Conservation (phyloP, 2,113 vertebrate genomes). For the Pseudopodoces humilis region DNA sequence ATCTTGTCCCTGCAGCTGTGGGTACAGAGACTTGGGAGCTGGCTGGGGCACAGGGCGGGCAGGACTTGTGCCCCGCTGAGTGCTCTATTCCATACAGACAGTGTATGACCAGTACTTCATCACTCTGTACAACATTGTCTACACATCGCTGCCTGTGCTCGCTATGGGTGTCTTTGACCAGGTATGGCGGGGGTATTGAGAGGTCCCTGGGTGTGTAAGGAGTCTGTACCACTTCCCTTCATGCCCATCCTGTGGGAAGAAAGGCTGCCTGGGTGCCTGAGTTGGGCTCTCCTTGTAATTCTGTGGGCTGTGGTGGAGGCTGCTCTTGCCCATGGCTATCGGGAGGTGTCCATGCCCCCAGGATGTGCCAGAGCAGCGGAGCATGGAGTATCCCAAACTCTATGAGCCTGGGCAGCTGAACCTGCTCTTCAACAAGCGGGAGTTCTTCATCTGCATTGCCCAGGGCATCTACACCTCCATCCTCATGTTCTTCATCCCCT, state of each 20-base stretch:
- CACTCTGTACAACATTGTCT: slow-evolving; percentile 95
- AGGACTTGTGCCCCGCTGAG: background rate
- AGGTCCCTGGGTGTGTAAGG: background rate
- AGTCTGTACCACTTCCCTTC: background rate
- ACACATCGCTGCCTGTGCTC: slow-evolving; percentile 93
- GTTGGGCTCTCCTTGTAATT: background rate
- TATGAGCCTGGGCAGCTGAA: slow-evolving; percentile 95
- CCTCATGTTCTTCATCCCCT: slow-evolving; percentile 93
- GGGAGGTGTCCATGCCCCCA: slow-evolving; percentile 17
- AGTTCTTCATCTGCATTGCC: slow-evolving; percentile 96
- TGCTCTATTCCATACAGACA: slow-evolving; percentile 71
- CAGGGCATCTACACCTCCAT: slow-evolving; percentile 95
- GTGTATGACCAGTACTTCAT: slow-evolving; percentile 98
- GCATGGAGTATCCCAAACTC: slow-evolving; percentile 92
- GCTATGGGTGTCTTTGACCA: slow-evolving; percentile 97
- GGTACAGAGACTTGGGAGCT: background rate
- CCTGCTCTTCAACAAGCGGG: slow-evolving; percentile 95
- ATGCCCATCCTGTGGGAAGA: background rate
- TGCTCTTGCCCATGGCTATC: background rate
- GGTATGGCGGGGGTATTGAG: slow-evolving; percentile 55
- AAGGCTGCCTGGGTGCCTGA: background rate
- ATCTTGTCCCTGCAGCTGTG: background rate
- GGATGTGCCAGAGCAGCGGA: slow-evolving; percentile 92
- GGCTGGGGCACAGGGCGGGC: accelerated
- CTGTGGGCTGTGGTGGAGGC: background rate